Evolutionary conservation across 1,140 invertebrate species (phyloP).

Genomic region (Danaus melanippus): DNA sequence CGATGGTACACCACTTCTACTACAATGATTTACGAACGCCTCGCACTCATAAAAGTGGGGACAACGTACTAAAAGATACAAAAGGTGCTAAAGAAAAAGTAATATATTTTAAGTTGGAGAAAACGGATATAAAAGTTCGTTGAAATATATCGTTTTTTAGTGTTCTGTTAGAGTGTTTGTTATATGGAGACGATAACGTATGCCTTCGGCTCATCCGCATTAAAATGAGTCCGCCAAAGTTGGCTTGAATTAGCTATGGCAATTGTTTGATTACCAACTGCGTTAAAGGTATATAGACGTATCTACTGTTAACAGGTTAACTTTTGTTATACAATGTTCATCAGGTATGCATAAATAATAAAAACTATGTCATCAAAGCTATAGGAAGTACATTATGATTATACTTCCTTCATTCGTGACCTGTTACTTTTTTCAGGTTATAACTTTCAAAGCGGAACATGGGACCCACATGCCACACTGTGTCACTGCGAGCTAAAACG

Average conservation of each 20-base stretch:
- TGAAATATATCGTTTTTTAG: slow-evolving; percentile 70
- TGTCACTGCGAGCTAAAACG: slow-evolving; percentile 21
- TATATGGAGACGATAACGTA: slow-evolving; percentile 53
- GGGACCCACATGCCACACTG: slow-evolving; percentile 36
- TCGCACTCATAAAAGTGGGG: slow-evolving; percentile 63
- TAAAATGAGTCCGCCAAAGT: too few species aligned
- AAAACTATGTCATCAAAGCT: too few species aligned
- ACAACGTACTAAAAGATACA: slow-evolving; percentile 68
- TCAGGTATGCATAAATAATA: too few species aligned
- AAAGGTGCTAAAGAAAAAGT: slow-evolving; percentile 71
- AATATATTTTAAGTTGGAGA: slow-evolving; percentile 66
- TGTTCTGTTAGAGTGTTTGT: slow-evolving; percentile 57
- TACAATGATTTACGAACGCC: slow-evolving; percentile 69
- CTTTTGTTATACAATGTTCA: too few species aligned
- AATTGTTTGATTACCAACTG: too few species aligned
- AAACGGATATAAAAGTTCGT: slow-evolving; percentile 67
- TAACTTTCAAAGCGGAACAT: neutral
- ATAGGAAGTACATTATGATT: too few species aligned
- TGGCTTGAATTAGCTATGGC: too few species aligned
- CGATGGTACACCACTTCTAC: slow-evolving; percentile 61
- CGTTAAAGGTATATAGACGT: too few species aligned
- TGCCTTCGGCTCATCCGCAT: slow-evolving; percentile 23
- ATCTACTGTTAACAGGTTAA: too few species aligned
- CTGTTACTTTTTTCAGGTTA: too few species aligned
- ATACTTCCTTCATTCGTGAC: too few species aligned